phyloP scores from a whole-genome alignment of 2,113 vertebrate genomes.

The Alouatta palliata region DNA sequence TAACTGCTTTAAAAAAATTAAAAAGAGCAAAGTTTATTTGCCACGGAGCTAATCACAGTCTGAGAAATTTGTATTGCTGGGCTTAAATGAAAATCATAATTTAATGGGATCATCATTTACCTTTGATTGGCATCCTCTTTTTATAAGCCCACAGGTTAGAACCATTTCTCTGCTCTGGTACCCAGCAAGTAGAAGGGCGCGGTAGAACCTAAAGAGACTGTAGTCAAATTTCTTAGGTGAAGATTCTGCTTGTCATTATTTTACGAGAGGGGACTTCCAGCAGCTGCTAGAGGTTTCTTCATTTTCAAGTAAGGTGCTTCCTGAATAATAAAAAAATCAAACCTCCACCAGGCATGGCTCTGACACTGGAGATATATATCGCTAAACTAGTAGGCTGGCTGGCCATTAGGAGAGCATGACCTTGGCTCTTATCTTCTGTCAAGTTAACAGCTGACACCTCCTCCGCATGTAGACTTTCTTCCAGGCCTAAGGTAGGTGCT shows the following conservation, averaged over 20 bases:
- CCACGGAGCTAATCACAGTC: constrained; percentile 43
- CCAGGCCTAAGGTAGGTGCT: not conserved
- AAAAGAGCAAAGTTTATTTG: constrained; percentile 68
- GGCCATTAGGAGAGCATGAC: constrained; percentile 81
- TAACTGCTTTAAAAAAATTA: constrained; percentile 23
- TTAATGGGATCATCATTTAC: constrained; percentile 85
- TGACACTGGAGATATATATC: constrained; percentile 58
- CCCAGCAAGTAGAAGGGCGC: constrained; percentile 65
- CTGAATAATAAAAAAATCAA: constrained; percentile 79
- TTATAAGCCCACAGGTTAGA: constrained; percentile 67
- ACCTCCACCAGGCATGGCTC: constrained; percentile 52
- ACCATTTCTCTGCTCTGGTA: constrained; percentile 69
- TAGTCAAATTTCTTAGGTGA: constrained; percentile 73
- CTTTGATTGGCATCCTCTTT: constrained; percentile 80
- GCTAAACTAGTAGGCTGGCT: constrained; percentile 85
- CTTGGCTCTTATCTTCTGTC: constrained; percentile 76
- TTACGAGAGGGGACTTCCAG: constrained; percentile 73
- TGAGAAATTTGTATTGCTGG: constrained; percentile 49
- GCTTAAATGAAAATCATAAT: constrained; percentile 81
- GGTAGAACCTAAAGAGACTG: not conserved
- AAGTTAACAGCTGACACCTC: constrained; percentile 75
- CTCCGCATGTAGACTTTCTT: not conserved
- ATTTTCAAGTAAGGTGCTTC: constrained; percentile 80
- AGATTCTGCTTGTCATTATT: constrained; percentile 74
- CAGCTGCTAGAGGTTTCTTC: constrained; percentile 76